phyloP scores from a whole-genome alignment of 2,888 invertebrate species.

The Cephus spinipes region DNA sequence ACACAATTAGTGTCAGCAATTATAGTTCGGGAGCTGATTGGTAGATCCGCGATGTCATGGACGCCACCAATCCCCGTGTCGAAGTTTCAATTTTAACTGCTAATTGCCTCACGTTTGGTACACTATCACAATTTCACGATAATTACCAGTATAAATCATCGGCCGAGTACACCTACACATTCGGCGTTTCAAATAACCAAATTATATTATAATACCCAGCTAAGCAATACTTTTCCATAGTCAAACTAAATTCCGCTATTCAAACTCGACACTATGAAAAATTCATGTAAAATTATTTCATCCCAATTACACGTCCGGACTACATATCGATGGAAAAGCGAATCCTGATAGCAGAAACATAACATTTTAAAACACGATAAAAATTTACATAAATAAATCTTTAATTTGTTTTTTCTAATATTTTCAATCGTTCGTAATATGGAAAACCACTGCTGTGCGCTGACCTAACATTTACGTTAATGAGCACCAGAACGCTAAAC shows the following conservation, averaged over 20 bases:
- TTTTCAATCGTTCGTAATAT: background rate
- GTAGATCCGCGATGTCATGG: conserved; percentile 7
- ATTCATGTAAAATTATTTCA: no score
- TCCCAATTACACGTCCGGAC: no score
- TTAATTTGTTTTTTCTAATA: background rate
- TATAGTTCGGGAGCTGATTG: conserved; percentile 44
- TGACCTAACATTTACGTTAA: background rate
- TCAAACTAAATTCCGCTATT: no score
- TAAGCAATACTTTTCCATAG: no score
- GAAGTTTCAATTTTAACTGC: conserved; percentile 43
- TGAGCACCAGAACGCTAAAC: conserved; percentile 18
- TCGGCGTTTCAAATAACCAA: no score
- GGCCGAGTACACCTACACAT: no score
- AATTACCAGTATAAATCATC: no score
- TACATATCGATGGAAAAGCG: no score
- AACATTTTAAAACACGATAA: background rate
- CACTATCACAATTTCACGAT: no score
- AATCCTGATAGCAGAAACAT: no score
- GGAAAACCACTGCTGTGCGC: background rate
- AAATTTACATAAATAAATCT: background rate
- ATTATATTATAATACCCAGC: no score
- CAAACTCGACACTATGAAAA: no score
- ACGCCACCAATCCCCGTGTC: conserved; percentile 39
- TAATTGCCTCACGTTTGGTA: conserved; percentile 31
- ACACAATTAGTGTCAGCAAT: conserved; percentile 46